A percentile compares a stretch with the other conserved stretches of the same genome.
These are phyloP conservation scores for Melanerpes formicivorus DNA, from an alignment of 2,113 vertebrate genomes.

Conservation along the genomic window DNA sequence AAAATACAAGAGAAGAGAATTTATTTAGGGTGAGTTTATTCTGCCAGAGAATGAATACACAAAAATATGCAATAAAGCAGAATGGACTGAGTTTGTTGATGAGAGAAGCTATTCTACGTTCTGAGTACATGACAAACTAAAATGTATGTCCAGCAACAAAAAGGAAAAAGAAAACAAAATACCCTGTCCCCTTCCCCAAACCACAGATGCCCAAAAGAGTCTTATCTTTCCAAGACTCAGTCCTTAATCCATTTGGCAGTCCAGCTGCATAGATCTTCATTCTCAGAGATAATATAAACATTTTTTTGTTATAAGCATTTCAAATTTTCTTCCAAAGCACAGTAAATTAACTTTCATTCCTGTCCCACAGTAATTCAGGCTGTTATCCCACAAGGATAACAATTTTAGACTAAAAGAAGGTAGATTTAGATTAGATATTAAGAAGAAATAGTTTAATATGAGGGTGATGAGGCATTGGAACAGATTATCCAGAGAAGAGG, in stretches of 20 bases:
- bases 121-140: not conserved
- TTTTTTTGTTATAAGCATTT: too few relatives aligned
- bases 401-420: not conserved
- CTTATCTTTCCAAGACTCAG: not conserved
- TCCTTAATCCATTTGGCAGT: too few relatives aligned
- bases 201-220: not conserved
- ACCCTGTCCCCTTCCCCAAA: accelerated
- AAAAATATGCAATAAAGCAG: not conserved
- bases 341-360: too few relatives aligned
- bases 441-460: not conserved
- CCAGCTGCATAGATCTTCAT: not conserved
- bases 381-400: not conserved
- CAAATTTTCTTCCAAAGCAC: too few relatives aligned
- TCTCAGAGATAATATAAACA: not conserved
- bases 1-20: not conserved
- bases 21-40: not conserved
- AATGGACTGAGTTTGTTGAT: not conserved
- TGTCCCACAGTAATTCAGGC: not conserved
- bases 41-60: not conserved
- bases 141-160: not conserved
- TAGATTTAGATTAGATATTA: not conserved
- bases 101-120: not conserved
- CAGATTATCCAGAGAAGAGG: not conserved
- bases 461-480: not conserved
- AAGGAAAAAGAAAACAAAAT: not conserved